Percentiles rank a stretch among this genome's conserved stretches.
Conservation (phyloP, 1,140 invertebrate genomes). For the Drosophila pandora region DNA sequence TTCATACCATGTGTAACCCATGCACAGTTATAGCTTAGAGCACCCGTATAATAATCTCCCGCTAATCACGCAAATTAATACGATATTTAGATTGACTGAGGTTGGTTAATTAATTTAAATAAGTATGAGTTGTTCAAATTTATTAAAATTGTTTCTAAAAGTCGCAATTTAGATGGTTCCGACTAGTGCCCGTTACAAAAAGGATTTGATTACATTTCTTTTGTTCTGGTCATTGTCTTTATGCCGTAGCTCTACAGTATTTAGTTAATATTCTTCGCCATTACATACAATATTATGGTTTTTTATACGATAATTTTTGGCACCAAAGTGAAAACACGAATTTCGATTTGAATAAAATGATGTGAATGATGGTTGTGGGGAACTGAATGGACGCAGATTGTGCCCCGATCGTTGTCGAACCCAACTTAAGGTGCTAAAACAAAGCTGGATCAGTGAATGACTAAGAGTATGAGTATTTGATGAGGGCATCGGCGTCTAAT, state of each 20-base stretch:
- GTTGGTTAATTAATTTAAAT: conserved; percentile 55
- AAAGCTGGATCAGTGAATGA: conserved; percentile 64
- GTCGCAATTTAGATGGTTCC: conserved; percentile 51
- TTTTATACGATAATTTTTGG: conserved; percentile 58
- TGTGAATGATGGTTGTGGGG: conserved; percentile 22
- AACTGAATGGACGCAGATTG: conserved; percentile 35
- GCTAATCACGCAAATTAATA: conserved; percentile 20
- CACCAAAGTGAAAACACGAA: conserved; percentile 69
- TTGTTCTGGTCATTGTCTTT: conserved; percentile 43
- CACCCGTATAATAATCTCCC: conserved; percentile 46
- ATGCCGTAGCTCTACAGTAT: conserved; percentile 23
- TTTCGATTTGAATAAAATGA: conserved; percentile 59
- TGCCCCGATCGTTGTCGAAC: conserved; percentile 36
- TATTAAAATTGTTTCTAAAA: conserved; percentile 82
- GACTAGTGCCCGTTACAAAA: conserved; percentile 32
- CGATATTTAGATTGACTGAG: conserved; percentile 36
- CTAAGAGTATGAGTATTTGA: conserved; percentile 40
- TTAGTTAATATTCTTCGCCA: conserved; percentile 49
- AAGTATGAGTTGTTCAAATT: conserved; percentile 76
- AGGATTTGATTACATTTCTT: conserved; percentile 44
- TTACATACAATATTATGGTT: conserved; percentile 49
- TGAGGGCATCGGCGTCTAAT: conserved; percentile 78
- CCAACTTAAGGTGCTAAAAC: conserved; percentile 69
- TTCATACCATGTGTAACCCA: conserved; percentile 10
- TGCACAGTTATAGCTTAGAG: conserved; percentile 51